Conservation (phyloP, 1,140 invertebrate species). For the Dendroctonus ponderosae region DNA sequence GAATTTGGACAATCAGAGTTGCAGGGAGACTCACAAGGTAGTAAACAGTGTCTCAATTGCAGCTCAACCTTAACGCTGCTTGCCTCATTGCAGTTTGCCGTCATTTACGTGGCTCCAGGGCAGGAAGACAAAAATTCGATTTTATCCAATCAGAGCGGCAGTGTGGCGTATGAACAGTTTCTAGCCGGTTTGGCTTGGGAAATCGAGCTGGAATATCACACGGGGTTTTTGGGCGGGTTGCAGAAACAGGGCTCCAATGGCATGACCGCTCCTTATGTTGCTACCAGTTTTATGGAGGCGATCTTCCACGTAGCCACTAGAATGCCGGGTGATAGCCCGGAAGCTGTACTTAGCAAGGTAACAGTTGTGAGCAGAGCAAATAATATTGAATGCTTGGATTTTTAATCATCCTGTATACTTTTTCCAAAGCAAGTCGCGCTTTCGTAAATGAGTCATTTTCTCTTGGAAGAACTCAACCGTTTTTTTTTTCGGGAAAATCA, state of each 20-base stretch:
- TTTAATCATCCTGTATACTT: too few species aligned
- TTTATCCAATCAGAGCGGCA: constrained; percentile 78
- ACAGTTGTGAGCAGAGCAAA: too few species aligned
- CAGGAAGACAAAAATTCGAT: constrained; percentile 97
- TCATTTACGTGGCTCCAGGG: constrained; percentile 95
- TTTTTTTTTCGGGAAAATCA: too few species aligned
- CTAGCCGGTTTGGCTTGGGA: constrained; percentile 94
- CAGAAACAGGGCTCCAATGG: constrained; percentile 89
- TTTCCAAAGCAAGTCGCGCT: too few species aligned
- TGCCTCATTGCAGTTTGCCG: constrained; percentile 60
- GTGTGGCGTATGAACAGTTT: constrained; percentile 92
- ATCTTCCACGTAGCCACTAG: constrained; percentile 96
- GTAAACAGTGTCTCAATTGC: not conserved
- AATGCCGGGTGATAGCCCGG: constrained; percentile 86
- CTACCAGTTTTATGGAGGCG: constrained; percentile 88
- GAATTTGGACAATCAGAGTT: constrained; percentile 88
- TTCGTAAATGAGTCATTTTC: too few species aligned
- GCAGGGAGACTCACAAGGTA: constrained; percentile 97
- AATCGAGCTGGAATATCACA: constrained; percentile 91
- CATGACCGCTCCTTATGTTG: constrained; percentile 91
- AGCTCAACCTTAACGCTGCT: not conserved
- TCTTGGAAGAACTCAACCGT: too few species aligned
- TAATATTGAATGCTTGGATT: too few species aligned
- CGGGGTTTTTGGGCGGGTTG: constrained; percentile 94
- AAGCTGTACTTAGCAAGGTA: constrained; percentile 88